Conservation (phyloP, 2,113 vertebrate genomes). For the Lethenteron reissneri region DNA sequence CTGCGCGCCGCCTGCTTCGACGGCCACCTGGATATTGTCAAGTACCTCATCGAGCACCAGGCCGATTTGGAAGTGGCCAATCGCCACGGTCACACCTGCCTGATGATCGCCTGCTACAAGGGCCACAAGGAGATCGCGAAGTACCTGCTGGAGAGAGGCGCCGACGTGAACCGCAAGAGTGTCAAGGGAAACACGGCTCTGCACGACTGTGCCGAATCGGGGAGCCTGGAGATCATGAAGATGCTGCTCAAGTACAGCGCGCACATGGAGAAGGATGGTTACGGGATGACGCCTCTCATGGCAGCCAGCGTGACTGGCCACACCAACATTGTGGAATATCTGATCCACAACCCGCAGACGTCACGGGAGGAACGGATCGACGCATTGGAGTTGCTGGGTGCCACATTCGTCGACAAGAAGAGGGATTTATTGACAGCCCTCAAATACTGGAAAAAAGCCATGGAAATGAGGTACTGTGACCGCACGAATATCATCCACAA, state of each 20-base stretch:
- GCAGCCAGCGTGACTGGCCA: constrained; percentile 77
- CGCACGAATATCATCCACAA: constrained; percentile 31
- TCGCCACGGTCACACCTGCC: constrained; percentile 77
- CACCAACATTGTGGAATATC: constrained; percentile 82
- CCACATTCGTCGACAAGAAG: constrained; percentile 84
- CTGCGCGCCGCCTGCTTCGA: constrained; percentile 81
- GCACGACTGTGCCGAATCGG: constrained; percentile 75
- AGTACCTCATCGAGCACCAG: constrained; percentile 60
- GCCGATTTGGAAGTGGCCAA: constrained; percentile 88
- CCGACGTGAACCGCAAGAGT: constrained; percentile 68
- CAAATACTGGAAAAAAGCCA: constrained; percentile 62
- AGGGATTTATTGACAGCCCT: constrained; percentile 61
- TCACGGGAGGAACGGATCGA: constrained; percentile 49
- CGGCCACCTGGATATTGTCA: constrained; percentile 71
- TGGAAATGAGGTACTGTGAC: constrained; percentile 56
- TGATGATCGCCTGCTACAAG: constrained; percentile 95
- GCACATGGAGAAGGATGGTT: constrained; percentile 68
- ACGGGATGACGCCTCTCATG: constrained; percentile 75
- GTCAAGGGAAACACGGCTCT: constrained; percentile 81
- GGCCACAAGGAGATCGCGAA: constrained; percentile 74
- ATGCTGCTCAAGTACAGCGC: constrained; percentile 56
- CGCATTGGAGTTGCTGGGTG: constrained; percentile 58
- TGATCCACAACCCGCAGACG: constrained; percentile 58
- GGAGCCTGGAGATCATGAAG: constrained; percentile 81
- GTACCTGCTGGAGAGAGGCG: constrained; percentile 62